Base-by-base conservation (phyloP, 2,797 vertebrate genomes). In the Smutsia gigantea region DNA sequence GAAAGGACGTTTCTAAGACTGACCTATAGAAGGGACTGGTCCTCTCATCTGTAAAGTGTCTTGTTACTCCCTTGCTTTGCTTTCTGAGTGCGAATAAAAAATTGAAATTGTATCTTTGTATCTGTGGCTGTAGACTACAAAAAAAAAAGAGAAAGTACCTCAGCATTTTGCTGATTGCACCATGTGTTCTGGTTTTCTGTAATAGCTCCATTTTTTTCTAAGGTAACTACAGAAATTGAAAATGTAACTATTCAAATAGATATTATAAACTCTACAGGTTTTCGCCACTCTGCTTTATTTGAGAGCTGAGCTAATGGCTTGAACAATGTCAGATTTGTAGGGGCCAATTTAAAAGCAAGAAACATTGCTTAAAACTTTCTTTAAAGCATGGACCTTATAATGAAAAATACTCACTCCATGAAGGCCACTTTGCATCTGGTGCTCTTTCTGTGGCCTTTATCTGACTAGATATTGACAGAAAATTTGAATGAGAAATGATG, bases 401-500 rank as follows among this genome's bases (percentile, higher is more conserved):
- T 79, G 17, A 92, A 86, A 82, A 72, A 53, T 37, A 39, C 12
- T 89, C 63, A 49, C 0, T 74, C 13, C 11, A 42, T 12, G 34
- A 87, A 81, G 51, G 31, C 29, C 25, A 75, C 31, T 93, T 71
- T 87, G n/a, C 53, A 57, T 69, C 18, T 42, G 42, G 23, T 17
- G 57, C 11, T 71, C 3, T 39, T 81, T 68, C 34, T 57, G 5
- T 88, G 46, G 21, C 42, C 34, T 84, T 74, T 74, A 68, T 84
- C 42, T 69, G 42, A 90, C 61, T 74, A 85, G 12, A 49, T 55
- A 92, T 83, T 90, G n/a, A 87, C 86, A 88, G 34, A 77, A 94
- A 78, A 77, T 87, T 85, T 88, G 75, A 96, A 93, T 87, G 61
- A 97, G 66, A 90, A 82, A 69, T 84, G 15, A 61, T 78, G 18